Percentiles rank a stretch among this genome's conserved stretches.
These are phyloP conservation scores for Lerista edwardsae DNA, from an alignment of 2,797 vertebrate species.

Conservation along the genomic window DNA sequence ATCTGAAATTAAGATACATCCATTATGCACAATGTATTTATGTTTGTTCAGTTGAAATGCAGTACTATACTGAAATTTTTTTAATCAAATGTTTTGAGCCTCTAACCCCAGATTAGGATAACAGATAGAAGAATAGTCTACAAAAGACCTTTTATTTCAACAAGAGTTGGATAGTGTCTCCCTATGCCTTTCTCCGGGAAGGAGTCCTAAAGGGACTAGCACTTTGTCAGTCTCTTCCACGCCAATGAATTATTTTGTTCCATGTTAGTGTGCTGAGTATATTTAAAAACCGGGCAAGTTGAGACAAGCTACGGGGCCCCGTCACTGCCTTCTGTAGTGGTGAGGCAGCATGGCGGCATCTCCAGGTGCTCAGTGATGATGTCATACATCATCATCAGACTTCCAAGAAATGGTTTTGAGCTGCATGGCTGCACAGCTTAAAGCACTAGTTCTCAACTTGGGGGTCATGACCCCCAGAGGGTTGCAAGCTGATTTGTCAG, in stretches of 20 bases:
- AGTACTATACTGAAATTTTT: not conserved
- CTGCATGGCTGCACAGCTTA: no score
- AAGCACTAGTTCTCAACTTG: no score
- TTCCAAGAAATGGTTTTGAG: no score
- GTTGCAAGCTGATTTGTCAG: no score
- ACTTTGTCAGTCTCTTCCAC: not conserved
- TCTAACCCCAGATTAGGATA: not conserved
- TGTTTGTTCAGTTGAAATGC: not conserved
- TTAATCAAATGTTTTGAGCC: not conserved
- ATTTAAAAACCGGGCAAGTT: not conserved
- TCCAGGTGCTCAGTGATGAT: no score
- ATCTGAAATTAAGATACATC: not conserved
- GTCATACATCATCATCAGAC: no score
- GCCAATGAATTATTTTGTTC: not conserved
- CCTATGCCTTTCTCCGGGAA: not conserved
- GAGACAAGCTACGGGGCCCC: no score
- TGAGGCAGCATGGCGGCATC: no score
- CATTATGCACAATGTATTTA: not conserved
- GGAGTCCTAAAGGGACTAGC: not conserved
- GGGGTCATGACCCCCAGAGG: no score
- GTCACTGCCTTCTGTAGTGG: no score
- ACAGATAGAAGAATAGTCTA: not conserved
- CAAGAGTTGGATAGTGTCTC: no score
- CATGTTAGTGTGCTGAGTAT: not conserved
- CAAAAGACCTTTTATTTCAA: not conserved